These are phyloP conservation scores for Phoenicopterus ruber DNA, from an alignment of 2,113 vertebrate genomes.

Conservation along the genomic window DNA sequence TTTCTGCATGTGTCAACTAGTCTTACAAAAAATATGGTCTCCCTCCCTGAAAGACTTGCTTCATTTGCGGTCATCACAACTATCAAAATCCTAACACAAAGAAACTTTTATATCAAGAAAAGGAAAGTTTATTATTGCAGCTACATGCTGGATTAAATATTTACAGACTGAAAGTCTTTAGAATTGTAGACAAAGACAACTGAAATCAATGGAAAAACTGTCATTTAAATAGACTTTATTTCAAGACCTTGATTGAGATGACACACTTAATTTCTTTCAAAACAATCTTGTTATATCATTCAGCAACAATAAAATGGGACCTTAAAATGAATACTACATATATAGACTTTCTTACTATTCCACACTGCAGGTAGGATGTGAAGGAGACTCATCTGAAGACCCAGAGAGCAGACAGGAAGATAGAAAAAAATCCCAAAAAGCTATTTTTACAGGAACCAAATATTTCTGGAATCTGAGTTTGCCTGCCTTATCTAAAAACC, in stretches of 20 bases:
- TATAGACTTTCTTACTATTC: background rate
- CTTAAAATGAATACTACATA: background rate
- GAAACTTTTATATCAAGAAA: background rate
- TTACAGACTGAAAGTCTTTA: background rate
- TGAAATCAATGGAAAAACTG: background rate
- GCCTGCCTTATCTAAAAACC: background rate
- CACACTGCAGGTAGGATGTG: background rate
- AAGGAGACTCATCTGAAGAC: background rate
- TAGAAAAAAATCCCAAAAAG: background rate
- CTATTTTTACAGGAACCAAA: background rate
- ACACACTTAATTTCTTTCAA: background rate
- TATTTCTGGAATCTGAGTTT: background rate
- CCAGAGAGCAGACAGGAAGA: background rate
- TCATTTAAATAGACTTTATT: background rate
- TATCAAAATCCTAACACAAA: background rate
- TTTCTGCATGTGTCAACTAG: background rate
- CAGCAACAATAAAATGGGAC: background rate
- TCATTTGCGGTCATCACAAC: background rate
- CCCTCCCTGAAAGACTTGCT: background rate
- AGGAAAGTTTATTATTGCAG: background rate
- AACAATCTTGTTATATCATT: background rate
- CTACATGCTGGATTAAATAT: background rate
- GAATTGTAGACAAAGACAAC: background rate
- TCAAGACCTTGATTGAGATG: background rate
- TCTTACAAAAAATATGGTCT: background rate